A percentile compares a stretch with the other conserved stretches of the same genome.
phyloP scores from a whole-genome alignment of 2,113 vertebrate species.

The Anarrhichthys ocellatus region DNA sequence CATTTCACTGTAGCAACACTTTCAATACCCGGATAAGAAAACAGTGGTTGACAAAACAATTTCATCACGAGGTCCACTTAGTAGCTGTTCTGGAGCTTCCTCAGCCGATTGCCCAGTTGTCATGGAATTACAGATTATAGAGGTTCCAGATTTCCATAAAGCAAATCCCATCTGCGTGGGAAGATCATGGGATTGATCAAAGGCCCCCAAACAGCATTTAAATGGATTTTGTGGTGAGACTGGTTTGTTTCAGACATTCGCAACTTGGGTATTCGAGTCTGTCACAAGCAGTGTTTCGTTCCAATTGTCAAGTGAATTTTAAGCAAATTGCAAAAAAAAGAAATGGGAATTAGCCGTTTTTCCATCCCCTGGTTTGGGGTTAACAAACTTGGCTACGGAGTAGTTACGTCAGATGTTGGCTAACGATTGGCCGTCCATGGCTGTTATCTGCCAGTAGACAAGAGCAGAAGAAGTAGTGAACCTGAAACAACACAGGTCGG shows the following conservation, averaged over 20 bases:
- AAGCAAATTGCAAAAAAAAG: not conserved
- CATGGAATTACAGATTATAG: not conserved
- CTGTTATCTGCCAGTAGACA: too few species aligned
- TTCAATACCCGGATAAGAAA: not conserved
- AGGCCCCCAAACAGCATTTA: slow-evolving; percentile 10
- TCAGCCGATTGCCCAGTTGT: not conserved
- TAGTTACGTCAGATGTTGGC: not conserved
- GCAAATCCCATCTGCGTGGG: not conserved
- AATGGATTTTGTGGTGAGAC: not conserved
- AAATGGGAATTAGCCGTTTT: not conserved
- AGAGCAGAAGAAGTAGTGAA: not conserved
- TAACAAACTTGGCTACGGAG: not conserved
- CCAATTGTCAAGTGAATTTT: not conserved
- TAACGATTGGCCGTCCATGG: too few species aligned
- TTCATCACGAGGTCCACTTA: slow-evolving; percentile 1
- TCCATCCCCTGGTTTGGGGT: not conserved
- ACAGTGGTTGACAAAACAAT: slow-evolving; percentile 16
- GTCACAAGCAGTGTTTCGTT: not conserved
- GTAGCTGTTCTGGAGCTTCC: slow-evolving; percentile 1
- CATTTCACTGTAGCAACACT: not conserved
- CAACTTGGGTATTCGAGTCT: not conserved
- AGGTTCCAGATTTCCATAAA: not conserved
- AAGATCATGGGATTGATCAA: not conserved
- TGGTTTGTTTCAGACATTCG: not conserved
- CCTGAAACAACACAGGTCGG: not conserved